Evolutionary conservation across 2,113 vertebrate species (phyloP).

Genomic region (Chaetura pelagica): DNA sequence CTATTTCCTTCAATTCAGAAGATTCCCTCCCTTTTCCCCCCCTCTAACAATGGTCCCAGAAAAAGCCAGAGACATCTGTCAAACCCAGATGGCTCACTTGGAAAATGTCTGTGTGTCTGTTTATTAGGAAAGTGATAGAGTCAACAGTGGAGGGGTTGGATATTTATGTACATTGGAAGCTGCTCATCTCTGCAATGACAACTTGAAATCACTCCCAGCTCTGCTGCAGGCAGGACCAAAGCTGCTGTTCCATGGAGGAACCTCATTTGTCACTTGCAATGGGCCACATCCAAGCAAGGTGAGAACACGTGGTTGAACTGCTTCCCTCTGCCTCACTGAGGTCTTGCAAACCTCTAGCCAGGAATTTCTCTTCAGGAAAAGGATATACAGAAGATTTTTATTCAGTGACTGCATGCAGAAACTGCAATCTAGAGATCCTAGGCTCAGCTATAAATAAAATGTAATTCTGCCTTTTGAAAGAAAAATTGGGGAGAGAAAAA

Average conservation of each 20-base stretch:
- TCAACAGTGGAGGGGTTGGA: slow-evolving; percentile 29
- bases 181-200: not conserved
- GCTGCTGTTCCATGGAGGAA: not conserved
- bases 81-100: slow-evolving; percentile 70
- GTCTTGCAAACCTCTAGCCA: not conserved
- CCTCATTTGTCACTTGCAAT: not conserved
- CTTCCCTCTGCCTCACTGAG: not conserved
- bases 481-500: not conserved
- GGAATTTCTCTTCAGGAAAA: not conserved
- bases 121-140: slow-evolving; percentile 35
- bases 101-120: slow-evolving; percentile 28
- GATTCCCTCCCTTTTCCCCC: slow-evolving; percentile 47
- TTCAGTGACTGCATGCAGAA: not conserved
- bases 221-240: not conserved
- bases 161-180: slow-evolving; percentile 29
- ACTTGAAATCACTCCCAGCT: not conserved
- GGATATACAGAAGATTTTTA: not conserved
- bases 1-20: slow-evolving; percentile 70
- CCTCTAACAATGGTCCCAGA: slow-evolving; percentile 65
- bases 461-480: not conserved
- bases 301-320: not conserved
- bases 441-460: not conserved
- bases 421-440: not conserved
- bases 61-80: slow-evolving; percentile 71
- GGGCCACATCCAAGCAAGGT: not conserved